Evolutionary conservation across 2,888 invertebrate species (phyloP), one percentile per base, ranked within the genome.

Genomic region (Oeneis ivallda): DNA sequence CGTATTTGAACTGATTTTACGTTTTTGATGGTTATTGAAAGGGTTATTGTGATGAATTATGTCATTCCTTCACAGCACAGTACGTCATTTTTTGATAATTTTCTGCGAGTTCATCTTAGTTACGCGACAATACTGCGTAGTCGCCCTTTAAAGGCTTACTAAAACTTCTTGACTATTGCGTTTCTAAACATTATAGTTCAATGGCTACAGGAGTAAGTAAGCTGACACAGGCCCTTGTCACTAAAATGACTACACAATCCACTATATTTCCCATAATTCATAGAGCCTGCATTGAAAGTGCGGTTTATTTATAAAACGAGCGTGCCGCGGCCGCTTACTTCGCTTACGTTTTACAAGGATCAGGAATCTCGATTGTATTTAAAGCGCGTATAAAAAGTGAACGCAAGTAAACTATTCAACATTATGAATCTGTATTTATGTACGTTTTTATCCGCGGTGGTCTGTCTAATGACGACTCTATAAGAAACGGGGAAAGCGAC

Each of bases 401-500:
- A 45, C 17, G 32, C 61, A 26, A 26, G 26, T 62, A 58, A 19
- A 17, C 64, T 64, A 59, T 64, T 64, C 64, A 49, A 49, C 45
- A 39, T 62, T 59, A 59, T 15, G 26, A 32, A 37, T 49, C 32
- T 45, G 61, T 52, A 61, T 61, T 60, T 54, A 63, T 63, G 56
- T 32, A 37, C 58, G 43, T 50, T 50, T 59, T 59, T 64, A 19
- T 45, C n/a, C n/a, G 59, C 58, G 64, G 64, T 53, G 64, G 64
- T 64, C 64, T 8, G 53, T 52, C 58, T 66, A 62, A 62, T 66
- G 66, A 66, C 58, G 62, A 13, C 58, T 66, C 56, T 57, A 62
- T 62, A 54, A 52, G 61, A 61, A 61, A 53, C 61, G 43, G 61
- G 41, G 61, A 43, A 50, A 60, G 49, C 13, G 50, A 19, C 9